Percentiles rank a stretch among this genome's conserved stretches.
Conservation (phyloP, 2,888 invertebrate species). For the Ochropleura leucogaster region DNA sequence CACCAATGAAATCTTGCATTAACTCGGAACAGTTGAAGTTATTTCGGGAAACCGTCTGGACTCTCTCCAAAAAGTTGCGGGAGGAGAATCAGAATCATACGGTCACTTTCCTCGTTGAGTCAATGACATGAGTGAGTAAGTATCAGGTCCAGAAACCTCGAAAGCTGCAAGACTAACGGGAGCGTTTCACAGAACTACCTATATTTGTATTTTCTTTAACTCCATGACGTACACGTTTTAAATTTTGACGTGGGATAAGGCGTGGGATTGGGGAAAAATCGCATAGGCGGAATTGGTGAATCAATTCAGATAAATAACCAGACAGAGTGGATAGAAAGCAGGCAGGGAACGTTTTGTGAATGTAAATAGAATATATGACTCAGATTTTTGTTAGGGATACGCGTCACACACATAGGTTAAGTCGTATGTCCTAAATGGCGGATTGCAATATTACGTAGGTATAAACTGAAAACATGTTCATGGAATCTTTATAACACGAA, state of each 20-base stretch:
- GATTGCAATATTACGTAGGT: constrained; percentile 2
- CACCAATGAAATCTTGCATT: constrained; percentile 81
- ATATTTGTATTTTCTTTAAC: constrained; percentile 69
- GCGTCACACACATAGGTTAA: constrained; percentile 16
- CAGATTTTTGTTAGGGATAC: constrained; percentile 52
- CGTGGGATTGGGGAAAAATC: constrained; percentile 65
- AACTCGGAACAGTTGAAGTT: constrained; percentile 82
- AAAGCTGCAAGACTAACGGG: constrained; percentile 56
- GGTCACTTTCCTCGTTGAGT: constrained; percentile 87
- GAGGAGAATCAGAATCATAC: constrained; percentile 82
- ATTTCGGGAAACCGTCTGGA: constrained; percentile 89
- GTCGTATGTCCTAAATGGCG: constrained; percentile 24
- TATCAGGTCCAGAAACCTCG: constrained; percentile 61
- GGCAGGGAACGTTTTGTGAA: constrained; percentile 58
- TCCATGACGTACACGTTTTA: constrained; percentile 56
- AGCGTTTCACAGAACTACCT: constrained; percentile 76
- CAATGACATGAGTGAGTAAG: constrained; percentile 83
- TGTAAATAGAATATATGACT: constrained; percentile 59
- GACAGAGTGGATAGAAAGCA: constrained; percentile 55
- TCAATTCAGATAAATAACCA: constrained; percentile 65
- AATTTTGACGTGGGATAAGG: constrained; percentile 58
- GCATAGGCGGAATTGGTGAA: constrained; percentile 59
- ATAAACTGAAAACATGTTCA: not conserved
- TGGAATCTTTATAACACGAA: constrained; percentile 21
- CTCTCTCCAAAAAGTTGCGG: constrained; percentile 84